Conservation (phyloP, 2,113 vertebrate species). For the Dendropsophus ebraccatus region DNA sequence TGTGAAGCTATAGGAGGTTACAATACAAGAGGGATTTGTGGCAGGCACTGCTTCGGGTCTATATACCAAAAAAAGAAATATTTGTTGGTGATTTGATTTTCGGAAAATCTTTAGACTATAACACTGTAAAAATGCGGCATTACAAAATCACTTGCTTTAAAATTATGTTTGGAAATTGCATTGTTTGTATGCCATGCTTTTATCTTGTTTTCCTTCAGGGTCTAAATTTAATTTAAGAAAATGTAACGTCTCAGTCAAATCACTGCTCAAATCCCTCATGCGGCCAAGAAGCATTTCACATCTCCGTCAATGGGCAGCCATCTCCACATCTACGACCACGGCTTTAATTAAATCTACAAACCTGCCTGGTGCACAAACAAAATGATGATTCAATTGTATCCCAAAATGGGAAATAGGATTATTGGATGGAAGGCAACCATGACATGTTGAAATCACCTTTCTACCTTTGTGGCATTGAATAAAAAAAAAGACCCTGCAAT, state of each 20-base stretch:
- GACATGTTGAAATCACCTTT: not conserved
- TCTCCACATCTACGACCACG: conserved; percentile 23
- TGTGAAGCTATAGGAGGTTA: not conserved
- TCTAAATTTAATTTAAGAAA: conserved; percentile 59
- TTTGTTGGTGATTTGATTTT: not conserved
- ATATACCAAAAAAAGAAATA: conserved; percentile 4
- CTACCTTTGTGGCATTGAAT: not conserved
- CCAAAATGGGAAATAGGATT: conserved; percentile 30
- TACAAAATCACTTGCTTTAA: conserved; percentile 49
- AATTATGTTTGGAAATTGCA: conserved; percentile 44
- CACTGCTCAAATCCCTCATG: conserved; percentile 45
- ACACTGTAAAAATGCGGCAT: conserved; percentile 39
- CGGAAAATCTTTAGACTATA: conserved; percentile 23
- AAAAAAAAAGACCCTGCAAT: not conserved
- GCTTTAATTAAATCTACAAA: conserved; percentile 46
- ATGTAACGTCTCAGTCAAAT: conserved; percentile 54
- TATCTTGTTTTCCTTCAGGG: conserved; percentile 59
- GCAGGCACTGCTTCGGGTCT: not conserved
- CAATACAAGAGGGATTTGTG: not conserved
- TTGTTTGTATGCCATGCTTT: conserved; percentile 49
- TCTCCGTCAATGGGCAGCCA: conserved; percentile 40
- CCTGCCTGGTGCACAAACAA: conserved; percentile 18
- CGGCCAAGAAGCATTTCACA: conserved; percentile 46
- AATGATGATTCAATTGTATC: conserved; percentile 46
- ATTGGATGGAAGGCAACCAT: not conserved